These are phyloP conservation scores for Periophthalmus modestus DNA, from an alignment of 2,113 vertebrate genomes.

Conservation along the genomic window DNA sequence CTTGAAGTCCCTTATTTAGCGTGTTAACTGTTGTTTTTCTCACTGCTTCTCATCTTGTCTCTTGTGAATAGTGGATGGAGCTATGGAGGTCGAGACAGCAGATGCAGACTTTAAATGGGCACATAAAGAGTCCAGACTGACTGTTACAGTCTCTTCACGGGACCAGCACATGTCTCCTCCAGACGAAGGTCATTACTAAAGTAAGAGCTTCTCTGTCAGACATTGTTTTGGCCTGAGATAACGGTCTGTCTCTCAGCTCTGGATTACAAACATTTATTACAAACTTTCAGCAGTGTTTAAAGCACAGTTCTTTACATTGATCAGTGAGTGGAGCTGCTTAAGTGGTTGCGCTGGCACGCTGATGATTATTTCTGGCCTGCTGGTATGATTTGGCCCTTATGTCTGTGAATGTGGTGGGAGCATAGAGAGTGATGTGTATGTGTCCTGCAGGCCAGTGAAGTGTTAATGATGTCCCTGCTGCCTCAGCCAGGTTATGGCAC, in stretches of 20 bases:
- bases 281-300: conserved; percentile 11
- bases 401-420: conserved; percentile 53
- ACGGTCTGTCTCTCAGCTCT: conserved; percentile 11
- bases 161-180: conserved; percentile 60
- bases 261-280: conserved; percentile 11
- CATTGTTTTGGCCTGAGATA: conserved; percentile 53
- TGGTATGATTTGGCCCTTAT: conserved; percentile 49
- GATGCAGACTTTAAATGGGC: conserved; percentile 60
- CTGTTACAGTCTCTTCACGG: conserved; percentile 30
- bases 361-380: conserved; percentile 58
- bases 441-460: conserved; percentile 75
- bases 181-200: conserved; percentile 61
- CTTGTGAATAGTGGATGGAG: conserved; percentile 37
- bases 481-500: conserved; percentile 74
- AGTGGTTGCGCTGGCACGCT: conserved; percentile 48
- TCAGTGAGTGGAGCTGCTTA: conserved; percentile 44
- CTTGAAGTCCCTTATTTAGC: neutral
- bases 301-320: conserved; percentile 35
- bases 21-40: conserved; percentile 12
- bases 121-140: conserved; percentile 56
- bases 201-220: conserved; percentile 29
- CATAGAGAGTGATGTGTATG: conserved; percentile 56
- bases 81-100: conserved; percentile 46
- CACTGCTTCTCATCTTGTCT: conserved; percentile 6
- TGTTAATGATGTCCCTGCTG: conserved; percentile 75